Base-by-base conservation (phyloP, 2,888 invertebrate species). In the Epinotia ramella region DNA sequence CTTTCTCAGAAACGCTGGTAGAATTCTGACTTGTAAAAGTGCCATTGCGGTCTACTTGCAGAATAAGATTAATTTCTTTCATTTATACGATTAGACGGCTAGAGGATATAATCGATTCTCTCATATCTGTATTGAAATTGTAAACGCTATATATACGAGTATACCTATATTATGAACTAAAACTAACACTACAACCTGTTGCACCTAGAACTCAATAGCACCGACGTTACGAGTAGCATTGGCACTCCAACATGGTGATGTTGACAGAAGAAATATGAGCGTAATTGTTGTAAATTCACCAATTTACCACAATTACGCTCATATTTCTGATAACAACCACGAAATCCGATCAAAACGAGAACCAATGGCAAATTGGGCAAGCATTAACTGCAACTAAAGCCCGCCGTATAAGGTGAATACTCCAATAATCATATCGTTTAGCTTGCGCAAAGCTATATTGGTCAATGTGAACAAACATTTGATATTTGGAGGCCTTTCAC, bases 401-500 rank as follows among this genome's bases (percentile, higher is more conserved):
- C 59, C 33, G 49, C 68, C 65, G 69, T 75, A 76, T 76, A 71
- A 76, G 71, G 75, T 67, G 60, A 62, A 76, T 71, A 65, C 53
- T 28, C 65, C 66, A 56, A 71, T 71, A 75, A 75, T 28, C 40
- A 49, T 74, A 65, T 65, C 73, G 66, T 73, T 73, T 65, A 57
- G 69, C 49, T 76, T 76, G 66, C 71, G 75, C 66, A 76, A 76
- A 71, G 33, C 65, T n/a, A 33, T 28, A 18, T 76, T 76, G 75
- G 75, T 62, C 62, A 76, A 71, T 71, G 65, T 60, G 71, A 53
- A 66, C 75, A 76, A 76, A 76, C 75, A 71, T 76, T 66, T 76
- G 75, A 65, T 75, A 69, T 71, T 76, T 76, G 71, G 73, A 73
- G 28, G 75, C 75, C 75, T 76, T 76, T 76, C 75, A 76, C 75